Evolutionary conservation across 2,797 vertebrate genomes (phyloP), one percentile per base, ranked within the genome.

Genomic region (Pyrocephalus nanus): DNA sequence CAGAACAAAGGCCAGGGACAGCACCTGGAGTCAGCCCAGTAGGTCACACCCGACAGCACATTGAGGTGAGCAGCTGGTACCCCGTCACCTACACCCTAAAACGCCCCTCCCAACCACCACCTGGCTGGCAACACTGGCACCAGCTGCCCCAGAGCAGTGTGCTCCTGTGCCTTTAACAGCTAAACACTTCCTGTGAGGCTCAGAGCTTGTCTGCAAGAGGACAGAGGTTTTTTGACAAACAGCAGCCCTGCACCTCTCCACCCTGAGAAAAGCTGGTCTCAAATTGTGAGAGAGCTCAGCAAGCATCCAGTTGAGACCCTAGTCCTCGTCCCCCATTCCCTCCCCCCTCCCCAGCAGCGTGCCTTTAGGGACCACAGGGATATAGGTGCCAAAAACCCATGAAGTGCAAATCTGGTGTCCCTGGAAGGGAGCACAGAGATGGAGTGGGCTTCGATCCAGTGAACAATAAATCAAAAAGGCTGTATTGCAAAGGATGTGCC

Each of bases 401-500:
- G 29, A 75, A 67, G 66, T 43, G 42, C 36, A 65, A 84, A 88
- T 70, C 74, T 91, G 70, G 42, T 43, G 43, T 76, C 70, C 30
- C 64, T 23, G 67, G 58, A 81, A 94, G 75, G 60, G 43, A 72
- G 73, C 58, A 71, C 48, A 81, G 80, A 88, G 58, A 71, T 9
- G 70, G 65, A 76, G 66, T 2, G 29, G 79, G 94, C 82, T 88
- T 60, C 29, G 65, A 66, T 83, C 91, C 95, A 90, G 76, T 0
- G 51, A 64, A 57, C 92, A 45, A 58, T 93, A 93, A 96, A 95
- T 93, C 90, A 90, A 66, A 51, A 40, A 3, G 55, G 84, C 82
- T 62, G 79, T 13, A 30, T 61, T 72, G 90, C 88, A 53, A 60
- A 75, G 82, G 90, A 91, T 77, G 48, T 54, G 60, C 82, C 88